These are phyloP conservation scores for Bursaphelenchus okinawaensis DNA, from an alignment of 2,888 invertebrate genomes.

Conservation along the genomic window DNA sequence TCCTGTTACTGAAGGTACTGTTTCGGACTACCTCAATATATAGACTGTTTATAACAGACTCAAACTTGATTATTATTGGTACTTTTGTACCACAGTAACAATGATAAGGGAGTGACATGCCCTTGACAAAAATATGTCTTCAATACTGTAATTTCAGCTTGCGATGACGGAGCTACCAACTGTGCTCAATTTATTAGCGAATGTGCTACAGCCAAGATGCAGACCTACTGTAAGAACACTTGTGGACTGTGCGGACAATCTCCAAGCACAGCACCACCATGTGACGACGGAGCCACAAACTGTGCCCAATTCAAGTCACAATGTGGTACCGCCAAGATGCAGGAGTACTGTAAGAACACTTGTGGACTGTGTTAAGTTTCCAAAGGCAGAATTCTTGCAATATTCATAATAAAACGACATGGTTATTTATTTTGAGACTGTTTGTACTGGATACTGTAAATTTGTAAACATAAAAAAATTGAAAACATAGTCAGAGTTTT, in stretches of 20 bases:
- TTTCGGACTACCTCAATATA: no score
- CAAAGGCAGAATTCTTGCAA: no score
- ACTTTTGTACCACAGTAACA: no score
- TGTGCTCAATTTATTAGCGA: neutral
- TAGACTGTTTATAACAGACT: no score
- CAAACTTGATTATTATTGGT: no score
- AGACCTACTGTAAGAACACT: neutral
- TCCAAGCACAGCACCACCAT: neutral
- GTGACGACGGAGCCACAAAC: neutral
- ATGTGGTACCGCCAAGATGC: neutral
- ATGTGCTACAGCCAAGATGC: neutral
- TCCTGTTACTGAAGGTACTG: neutral
- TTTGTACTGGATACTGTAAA: no score
- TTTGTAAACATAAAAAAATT: no score
- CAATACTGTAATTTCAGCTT: neutral
- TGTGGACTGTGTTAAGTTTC: neutral
- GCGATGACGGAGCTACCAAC: neutral
- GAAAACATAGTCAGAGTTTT: no score
- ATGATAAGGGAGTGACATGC: no score
- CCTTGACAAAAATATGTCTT: no score
- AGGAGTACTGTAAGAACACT: neutral
- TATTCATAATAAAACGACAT: no score
- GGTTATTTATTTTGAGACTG: no score
- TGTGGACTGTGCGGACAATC: neutral
- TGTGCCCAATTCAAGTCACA: neutral